Evolutionary conservation across 2,797 vertebrate genomes (phyloP), one percentile per base, ranked within the genome.

Genomic region (Gymnodraco acuticeps): DNA sequence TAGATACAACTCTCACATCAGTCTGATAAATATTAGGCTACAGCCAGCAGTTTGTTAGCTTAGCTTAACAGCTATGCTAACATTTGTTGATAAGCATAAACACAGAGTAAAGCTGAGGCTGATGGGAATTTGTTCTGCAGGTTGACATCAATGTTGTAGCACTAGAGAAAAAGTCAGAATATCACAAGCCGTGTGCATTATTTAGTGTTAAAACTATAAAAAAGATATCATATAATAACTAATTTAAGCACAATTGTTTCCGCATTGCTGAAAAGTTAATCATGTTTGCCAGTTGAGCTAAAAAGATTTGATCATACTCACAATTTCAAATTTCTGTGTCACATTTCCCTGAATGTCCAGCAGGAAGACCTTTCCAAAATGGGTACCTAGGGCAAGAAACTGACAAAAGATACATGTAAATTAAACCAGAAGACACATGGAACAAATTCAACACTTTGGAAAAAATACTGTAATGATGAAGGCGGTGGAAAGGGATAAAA

Each of bases 311-410:
- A 31, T 23, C 13, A 23, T 95, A 99, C 98, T 98, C 94, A 99
- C 98, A 88, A 99, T 96, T 86, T 99, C 98, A 94, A 97, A 99
- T 93, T 97, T 99, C 92, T 99, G 98, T 20, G 97, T 99, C 83
- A 97, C 93, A 87, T 99, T 99, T 87, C 98, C 98, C 84, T 99
- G 97, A 90, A 99, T 93, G 86, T 99, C 98, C 89, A 99, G 94
- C 80, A 99, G 95, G 92, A 96, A 99, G 82, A 99, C 97, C 84
- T 99, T 99, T 80, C 98, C 98, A 85, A 97, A 98, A 94, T 99
- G 97, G 3, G 98, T 99, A 81, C 98, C 98, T 85, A 99, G 86
- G 19, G 98, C 97, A 79, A 99, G 95, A 92, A 99, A 99, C 98
- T 99, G 94, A 53, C 93, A 91, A 77, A 67, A 58, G 41, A 85